These are phyloP conservation scores for Clarias macrocephalus DNA, from an alignment of 2,113 vertebrate genomes.

Conservation along the genomic window DNA sequence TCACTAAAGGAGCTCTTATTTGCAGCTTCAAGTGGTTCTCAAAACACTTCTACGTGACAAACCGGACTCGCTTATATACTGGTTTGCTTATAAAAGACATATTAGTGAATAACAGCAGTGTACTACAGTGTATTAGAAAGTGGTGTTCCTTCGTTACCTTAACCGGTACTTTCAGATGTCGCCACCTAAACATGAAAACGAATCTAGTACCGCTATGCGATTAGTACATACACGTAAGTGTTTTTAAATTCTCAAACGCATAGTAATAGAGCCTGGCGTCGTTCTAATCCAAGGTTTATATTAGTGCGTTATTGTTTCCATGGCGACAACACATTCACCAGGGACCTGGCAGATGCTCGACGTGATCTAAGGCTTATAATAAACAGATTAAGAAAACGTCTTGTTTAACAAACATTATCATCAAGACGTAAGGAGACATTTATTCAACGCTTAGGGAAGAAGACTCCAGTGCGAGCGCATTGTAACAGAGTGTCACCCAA, in stretches of 20 bases:
- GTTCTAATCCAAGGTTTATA: neutral
- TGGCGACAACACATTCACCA: neutral
- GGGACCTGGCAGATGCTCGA: neutral
- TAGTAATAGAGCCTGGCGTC: neutral
- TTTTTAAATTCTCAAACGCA: neutral
- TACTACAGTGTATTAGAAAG: neutral
- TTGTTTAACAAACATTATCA: neutral
- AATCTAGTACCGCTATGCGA: neutral
- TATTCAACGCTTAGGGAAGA: neutral
- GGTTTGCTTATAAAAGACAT: neutral
- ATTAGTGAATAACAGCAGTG: neutral
- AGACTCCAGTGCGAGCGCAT: neutral
- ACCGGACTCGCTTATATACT: neutral
- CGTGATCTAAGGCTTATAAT: neutral
- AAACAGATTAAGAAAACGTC: neutral
- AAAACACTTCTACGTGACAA: neutral
- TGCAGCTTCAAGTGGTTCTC: conserved; percentile 14
- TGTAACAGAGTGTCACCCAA: neutral
- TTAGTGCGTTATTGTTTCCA: neutral
- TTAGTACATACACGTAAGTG: too few species aligned
- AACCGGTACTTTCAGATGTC: neutral
- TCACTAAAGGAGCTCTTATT: conserved; percentile 18
- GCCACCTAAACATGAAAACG: neutral
- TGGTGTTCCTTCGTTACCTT: neutral
- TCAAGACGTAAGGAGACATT: neutral